A percentile compares a stretch with the other conserved stretches of the same genome.
Evolutionary conservation across 1,140 invertebrate genomes (phyloP).

Genomic region (Pseudomyrmex concolor): DNA sequence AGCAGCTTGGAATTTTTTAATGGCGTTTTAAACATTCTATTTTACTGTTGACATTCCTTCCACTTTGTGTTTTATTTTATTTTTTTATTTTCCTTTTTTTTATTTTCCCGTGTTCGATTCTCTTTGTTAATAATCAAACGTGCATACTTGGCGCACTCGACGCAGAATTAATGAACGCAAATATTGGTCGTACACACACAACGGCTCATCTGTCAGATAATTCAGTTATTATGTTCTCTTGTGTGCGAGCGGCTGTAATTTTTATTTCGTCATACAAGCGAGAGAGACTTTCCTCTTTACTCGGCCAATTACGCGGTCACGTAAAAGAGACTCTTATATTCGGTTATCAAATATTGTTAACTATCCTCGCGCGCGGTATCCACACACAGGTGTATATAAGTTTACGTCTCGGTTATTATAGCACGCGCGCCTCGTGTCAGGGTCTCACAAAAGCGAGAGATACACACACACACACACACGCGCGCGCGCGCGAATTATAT

Average conservation of each 20-base stretch:
- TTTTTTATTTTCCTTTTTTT: not conserved
- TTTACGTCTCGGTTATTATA: conserved; percentile 30
- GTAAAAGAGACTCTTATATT: conserved; percentile 44
- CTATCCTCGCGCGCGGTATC: not conserved
- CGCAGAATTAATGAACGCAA: conserved; percentile 50
- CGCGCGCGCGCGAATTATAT: conserved; percentile 37
- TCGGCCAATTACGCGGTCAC: conserved; percentile 36
- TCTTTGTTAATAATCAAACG: conserved; percentile 42
- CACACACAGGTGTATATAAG: not conserved
- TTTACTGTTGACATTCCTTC: conserved; percentile 25
- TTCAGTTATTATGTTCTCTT: conserved; percentile 23
- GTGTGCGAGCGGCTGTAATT: conserved; percentile 3
- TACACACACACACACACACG: not conserved
- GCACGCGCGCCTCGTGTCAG: conserved; percentile 31
- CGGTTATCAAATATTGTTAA: conserved; percentile 59
- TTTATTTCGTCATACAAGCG: conserved; percentile 17
- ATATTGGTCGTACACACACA: conserved; percentile 29
- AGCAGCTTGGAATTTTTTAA: conserved; percentile 7
- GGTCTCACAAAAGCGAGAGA: conserved; percentile 44
- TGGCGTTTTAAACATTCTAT: conserved; percentile 5
- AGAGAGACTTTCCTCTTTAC: not conserved
- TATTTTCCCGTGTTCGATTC: not conserved
- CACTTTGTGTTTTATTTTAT: not conserved
- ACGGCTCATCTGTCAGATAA: conserved; percentile 47
- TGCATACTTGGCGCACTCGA: not conserved